Conservation (phyloP, 2,797 vertebrate genomes). For the Tokudaia tokunoshimensis region DNA sequence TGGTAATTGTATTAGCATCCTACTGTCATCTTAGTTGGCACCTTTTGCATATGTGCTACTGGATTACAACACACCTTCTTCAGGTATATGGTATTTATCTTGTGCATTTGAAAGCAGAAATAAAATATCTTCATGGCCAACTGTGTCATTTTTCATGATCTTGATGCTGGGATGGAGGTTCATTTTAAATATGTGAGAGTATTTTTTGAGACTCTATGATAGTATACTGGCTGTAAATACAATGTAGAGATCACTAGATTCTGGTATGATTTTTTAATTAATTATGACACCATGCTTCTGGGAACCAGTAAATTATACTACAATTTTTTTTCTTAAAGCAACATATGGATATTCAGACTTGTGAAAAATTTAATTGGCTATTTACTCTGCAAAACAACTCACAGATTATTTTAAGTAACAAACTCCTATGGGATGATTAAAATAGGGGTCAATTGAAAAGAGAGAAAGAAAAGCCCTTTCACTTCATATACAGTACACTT, state of each 20-base stretch:
- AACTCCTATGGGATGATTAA: constrained; percentile 63
- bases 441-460: constrained; percentile 68
- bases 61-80: not conserved
- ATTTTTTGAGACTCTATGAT: constrained; percentile 14
- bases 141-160: constrained; percentile 4
- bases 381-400: constrained; percentile 66
- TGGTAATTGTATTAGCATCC: not conserved
- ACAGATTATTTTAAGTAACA: constrained; percentile 75
- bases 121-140: constrained; percentile 40
- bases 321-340: constrained; percentile 55
- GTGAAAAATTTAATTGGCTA: constrained; percentile 68
- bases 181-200: constrained; percentile 21
- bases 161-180: not conserved
- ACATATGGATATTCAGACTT: constrained; percentile 50
- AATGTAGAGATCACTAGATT: constrained; percentile 34
- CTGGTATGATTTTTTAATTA: not conserved
- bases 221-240: constrained; percentile 15
- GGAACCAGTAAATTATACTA: constrained; percentile 53
- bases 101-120: constrained; percentile 46
- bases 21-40: not conserved
- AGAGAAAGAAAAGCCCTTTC: constrained; percentile 61
- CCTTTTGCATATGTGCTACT: not conserved
- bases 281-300: constrained; percentile 44
- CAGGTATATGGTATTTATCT: not conserved
- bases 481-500: constrained; percentile 68